Evolutionary conservation across 2,888 invertebrate genomes (phyloP).

Genomic region (Sylvicola fuscatus): DNA sequence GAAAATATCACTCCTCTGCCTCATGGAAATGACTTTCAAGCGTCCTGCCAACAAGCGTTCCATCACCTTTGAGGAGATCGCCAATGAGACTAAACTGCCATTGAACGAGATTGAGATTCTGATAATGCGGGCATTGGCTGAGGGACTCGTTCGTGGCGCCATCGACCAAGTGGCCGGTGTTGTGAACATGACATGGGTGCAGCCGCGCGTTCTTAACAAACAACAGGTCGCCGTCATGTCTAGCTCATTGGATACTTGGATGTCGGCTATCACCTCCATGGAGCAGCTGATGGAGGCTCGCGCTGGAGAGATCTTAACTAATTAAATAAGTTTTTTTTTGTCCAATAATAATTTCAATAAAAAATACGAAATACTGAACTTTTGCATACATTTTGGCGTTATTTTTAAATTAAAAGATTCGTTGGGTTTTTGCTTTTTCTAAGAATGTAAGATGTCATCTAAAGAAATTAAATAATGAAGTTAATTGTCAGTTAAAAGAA

Average conservation of each 20-base stretch:
- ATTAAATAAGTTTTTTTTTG: constrained; percentile 11
- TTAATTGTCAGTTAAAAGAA: no score
- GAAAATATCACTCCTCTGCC: constrained; percentile 85
- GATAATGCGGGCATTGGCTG: constrained; percentile 94
- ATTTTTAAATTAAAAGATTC: no score
- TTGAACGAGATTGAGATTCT: constrained; percentile 77
- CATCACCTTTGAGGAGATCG: constrained; percentile 78
- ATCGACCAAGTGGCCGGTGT: constrained; percentile 72
- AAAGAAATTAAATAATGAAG: no score
- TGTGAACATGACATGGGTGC: constrained; percentile 56
- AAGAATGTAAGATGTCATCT: no score
- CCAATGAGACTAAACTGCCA: constrained; percentile 65
- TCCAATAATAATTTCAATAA: constrained; percentile 3
- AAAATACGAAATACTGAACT: neutral
- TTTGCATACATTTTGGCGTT: no score
- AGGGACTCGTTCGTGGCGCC: constrained; percentile 80
- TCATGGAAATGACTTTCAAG: constrained; percentile 99
- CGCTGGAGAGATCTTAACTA: constrained; percentile 25
- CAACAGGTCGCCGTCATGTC: constrained; percentile 24
- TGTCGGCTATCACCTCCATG: constrained; percentile 24
- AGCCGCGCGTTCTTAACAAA: constrained; percentile 49
- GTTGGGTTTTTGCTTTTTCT: no score
- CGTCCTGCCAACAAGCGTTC: constrained; percentile 72
- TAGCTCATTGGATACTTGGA: constrained; percentile 23
- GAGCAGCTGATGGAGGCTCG: constrained; percentile 25